Evolutionary conservation across 2,888 invertebrate species (phyloP), one percentile per base, ranked within the genome.

Genomic region (Drosophila maculinotata): DNA sequence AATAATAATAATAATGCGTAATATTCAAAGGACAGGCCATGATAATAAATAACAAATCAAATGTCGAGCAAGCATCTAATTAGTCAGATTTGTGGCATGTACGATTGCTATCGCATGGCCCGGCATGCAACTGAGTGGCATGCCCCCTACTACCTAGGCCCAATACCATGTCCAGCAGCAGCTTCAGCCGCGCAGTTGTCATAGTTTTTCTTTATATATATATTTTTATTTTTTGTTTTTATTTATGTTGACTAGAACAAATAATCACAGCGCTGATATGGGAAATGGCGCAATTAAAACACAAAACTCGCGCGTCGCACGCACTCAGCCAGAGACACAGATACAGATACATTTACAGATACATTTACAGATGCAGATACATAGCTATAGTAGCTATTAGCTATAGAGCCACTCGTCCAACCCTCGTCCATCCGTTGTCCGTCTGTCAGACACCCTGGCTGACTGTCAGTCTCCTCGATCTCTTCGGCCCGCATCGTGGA

Each of bases 281-380:
- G 87, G 83, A 85, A 87, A 83, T 79, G 74, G 69, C 76, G 83
- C 83, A 83, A 83, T 83, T 83, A 83, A 85, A 81, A 69, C 48
- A 70, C 56, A 71, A 69, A 75, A 58, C 67, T 60, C 47, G 41
- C 49, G 48, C 64, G 39, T 48, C 62, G 59, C 54, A 60, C 38
- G 57, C 72, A 58, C 15, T 60, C 58, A 71, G 41, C 10, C 30
- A 58, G 25, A 54, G 36, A 36, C 15, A 62, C 56, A 45, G 35
- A 20, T 25, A 56, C 65, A 60, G 12, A 56, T 39, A 52, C 9
- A 58, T 7, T 23, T 36, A 25, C 26, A 44, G 2, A 42, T 53
- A 31, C 4, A 54, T 7, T 2, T 31, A 42, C 35, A 36, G 14
- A n/a, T 23, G 25, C 35, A 49, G 26, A n/a, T 14, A 25, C 15